Evolutionary conservation across 2,797 vertebrate species (phyloP).

Genomic region (Aphelocoma californica): DNA sequence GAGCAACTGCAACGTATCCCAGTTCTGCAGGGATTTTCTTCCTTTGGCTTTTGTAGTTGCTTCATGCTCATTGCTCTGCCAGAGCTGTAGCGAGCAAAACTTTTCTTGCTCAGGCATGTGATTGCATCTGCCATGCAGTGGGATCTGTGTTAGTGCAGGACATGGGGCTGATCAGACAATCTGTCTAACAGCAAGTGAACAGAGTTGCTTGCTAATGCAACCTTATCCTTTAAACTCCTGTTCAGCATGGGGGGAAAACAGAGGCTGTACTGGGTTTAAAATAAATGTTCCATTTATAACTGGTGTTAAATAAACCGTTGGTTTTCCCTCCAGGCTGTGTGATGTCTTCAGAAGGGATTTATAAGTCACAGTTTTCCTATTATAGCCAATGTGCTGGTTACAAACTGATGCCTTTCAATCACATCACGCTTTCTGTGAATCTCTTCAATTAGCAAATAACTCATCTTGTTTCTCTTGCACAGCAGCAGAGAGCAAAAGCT

Average conservation of each 20-base stretch:
- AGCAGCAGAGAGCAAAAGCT: constrained; percentile 57
- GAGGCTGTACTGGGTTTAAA: constrained; percentile 19
- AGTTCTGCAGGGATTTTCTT: not conserved
- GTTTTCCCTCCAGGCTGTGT: not conserved
- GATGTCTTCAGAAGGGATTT: constrained; percentile 13
- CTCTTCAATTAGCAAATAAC: constrained; percentile 46
- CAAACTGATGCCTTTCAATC: constrained; percentile 21
- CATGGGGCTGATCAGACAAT: not conserved
- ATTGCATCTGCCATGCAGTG: not conserved
- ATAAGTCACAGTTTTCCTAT: not conserved
- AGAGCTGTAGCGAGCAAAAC: not conserved
- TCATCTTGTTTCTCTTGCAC: constrained; percentile 34
- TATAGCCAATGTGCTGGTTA: not conserved
- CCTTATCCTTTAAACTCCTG: constrained; percentile 11
- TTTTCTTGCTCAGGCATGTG: not conserved
- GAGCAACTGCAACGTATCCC: accelerated
- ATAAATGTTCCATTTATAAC: constrained; percentile 12
- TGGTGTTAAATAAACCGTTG: constrained; percentile 3
- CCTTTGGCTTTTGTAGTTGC: not conserved
- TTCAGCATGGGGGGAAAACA: constrained; percentile 18
- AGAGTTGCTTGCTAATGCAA: not conserved
- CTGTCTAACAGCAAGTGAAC: not conserved
- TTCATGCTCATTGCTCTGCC: not conserved
- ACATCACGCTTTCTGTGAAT: constrained; percentile 9
- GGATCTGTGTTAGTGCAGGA: not conserved